A percentile compares a stretch with the other conserved stretches of the same genome.
Conservation (phyloP, 2,113 vertebrate species). For the Grallaria varia region DNA sequence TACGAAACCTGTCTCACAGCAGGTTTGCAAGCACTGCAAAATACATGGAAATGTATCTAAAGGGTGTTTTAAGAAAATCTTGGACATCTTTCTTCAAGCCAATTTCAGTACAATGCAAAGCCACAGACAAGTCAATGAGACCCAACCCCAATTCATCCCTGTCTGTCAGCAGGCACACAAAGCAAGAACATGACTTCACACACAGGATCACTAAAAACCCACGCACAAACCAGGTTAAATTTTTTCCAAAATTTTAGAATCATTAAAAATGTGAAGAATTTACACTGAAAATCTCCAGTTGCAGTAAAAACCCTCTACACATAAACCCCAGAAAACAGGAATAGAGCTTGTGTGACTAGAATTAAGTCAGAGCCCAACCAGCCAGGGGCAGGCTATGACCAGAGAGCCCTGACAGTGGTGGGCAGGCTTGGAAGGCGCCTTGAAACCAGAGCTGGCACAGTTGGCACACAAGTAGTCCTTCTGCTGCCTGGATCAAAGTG, state of each 20-base stretch:
- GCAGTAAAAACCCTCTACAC: background rate
- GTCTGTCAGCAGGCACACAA: background rate
- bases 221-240: too few relatives aligned
- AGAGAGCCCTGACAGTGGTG: rapidly evolving
- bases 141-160: background rate
- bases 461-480: background rate
- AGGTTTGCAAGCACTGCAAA: background rate
- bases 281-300: background rate
- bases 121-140: background rate
- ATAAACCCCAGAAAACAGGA: rapidly evolving
- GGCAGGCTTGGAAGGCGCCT: background rate
- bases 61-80: background rate
- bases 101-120: background rate
- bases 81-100: background rate
- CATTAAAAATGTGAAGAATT: background rate
- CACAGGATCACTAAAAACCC: background rate
- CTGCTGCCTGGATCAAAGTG: background rate
- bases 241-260: background rate
- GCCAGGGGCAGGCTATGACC: background rate
- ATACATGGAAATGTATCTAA: background rate
- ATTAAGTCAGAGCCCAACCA: rapidly evolving
- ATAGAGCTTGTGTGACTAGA: rapidly evolving
- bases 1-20: background rate
- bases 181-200: background rate
- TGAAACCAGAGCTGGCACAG: background rate